A percentile compares a stretch with the other conserved stretches of the same genome.
Evolutionary conservation across 2,888 invertebrate species (phyloP).

Genomic region (Napeogenes sylphis): DNA sequence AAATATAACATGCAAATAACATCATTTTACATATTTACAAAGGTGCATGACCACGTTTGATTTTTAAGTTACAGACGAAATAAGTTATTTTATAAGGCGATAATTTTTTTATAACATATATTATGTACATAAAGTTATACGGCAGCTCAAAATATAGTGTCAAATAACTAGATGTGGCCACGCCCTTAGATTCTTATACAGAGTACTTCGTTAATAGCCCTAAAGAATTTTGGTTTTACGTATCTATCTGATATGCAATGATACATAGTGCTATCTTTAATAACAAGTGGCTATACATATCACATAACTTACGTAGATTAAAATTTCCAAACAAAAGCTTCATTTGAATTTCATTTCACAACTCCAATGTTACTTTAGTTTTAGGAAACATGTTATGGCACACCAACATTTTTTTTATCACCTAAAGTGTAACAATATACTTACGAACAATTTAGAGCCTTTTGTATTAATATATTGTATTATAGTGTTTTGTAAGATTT

Average conservation of each 20-base stretch:
- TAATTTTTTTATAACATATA: too few species aligned
- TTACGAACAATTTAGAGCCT: slow-evolving; percentile 7
- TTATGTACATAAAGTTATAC: too few species aligned
- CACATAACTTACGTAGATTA: slow-evolving; percentile 76
- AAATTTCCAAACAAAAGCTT: slow-evolving; percentile 61
- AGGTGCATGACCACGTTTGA: slow-evolving; percentile 16
- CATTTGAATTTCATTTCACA: slow-evolving; percentile 70
- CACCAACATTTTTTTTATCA: slow-evolving; percentile 51
- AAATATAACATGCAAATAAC: slow-evolving; percentile 51
- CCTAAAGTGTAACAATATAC: slow-evolving; percentile 23
- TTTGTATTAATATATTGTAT: background rate
- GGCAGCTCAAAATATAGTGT: too few species aligned
- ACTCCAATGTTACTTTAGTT: slow-evolving; percentile 65
- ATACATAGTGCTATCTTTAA: slow-evolving; percentile 70
- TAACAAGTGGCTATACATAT: slow-evolving; percentile 75
- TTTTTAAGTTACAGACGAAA: too few species aligned
- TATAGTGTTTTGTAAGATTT: background rate
- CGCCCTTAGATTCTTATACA: slow-evolving; percentile 5
- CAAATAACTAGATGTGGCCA: slow-evolving; percentile 13
- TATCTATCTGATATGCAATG: slow-evolving; percentile 65
- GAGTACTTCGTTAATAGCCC: slow-evolving; percentile 8
- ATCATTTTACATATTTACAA: slow-evolving; percentile 48
- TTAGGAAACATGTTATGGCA: slow-evolving; percentile 67
- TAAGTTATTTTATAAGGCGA: too few species aligned
- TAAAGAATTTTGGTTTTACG: slow-evolving; percentile 17